These are phyloP conservation scores for Nysson spinosus DNA, from an alignment of 2,888 invertebrate species.

Conservation along the genomic window DNA sequence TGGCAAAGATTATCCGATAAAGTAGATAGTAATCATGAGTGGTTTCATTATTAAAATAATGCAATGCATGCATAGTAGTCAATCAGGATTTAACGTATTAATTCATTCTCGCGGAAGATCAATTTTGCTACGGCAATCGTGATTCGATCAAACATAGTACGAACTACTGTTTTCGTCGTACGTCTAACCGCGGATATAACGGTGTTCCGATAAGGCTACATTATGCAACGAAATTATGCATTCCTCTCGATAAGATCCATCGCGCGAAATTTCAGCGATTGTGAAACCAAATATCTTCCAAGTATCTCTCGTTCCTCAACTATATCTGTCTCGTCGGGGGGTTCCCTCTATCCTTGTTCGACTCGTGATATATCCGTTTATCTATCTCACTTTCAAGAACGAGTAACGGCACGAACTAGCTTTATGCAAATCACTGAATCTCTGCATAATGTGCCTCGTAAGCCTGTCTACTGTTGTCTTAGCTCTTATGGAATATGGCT, in stretches of 20 bases:
- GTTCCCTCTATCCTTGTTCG: too few species aligned
- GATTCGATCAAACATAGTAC: conserved; percentile 20
- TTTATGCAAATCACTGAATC: conserved; percentile 63
- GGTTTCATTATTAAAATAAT: conserved; percentile 18
- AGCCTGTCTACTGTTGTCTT: conserved; percentile 58
- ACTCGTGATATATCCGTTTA: conserved; percentile 27
- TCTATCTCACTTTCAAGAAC: conserved; percentile 2
- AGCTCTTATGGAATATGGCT: conserved; percentile 51
- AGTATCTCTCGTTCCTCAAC: neutral
- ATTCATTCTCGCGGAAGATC: conserved; percentile 27
- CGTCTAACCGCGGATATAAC: neutral
- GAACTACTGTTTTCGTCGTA: conserved; percentile 26
- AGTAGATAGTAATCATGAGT: neutral
- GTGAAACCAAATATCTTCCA: conserved; percentile 8
- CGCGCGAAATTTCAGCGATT: conserved; percentile 58
- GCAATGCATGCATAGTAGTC: neutral
- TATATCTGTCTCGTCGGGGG: too few species aligned
- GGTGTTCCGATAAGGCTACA: conserved; percentile 30
- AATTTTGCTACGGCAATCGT: conserved; percentile 27
- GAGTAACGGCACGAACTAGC: conserved; percentile 45
- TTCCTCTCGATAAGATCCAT: conserved; percentile 65
- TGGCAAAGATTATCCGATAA: too few species aligned
- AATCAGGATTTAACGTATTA: conserved; percentile 34
- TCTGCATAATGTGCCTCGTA: conserved; percentile 50
- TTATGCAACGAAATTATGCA: conserved; percentile 62